Evolutionary conservation across 1,140 invertebrate species (phyloP).

Genomic region (Acyrthosiphon pisum): DNA sequence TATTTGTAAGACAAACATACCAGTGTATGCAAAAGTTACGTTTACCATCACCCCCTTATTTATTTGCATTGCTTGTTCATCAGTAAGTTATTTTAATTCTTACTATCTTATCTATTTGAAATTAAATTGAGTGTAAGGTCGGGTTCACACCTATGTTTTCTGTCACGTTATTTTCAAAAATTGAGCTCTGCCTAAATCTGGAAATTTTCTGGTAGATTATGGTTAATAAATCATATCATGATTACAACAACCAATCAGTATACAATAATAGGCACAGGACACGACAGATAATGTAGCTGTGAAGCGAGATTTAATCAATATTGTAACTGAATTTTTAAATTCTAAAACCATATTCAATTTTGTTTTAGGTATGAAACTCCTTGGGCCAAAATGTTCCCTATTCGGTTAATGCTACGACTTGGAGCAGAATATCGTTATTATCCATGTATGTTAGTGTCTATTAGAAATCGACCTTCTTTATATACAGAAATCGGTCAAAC

Average conservation of each 20-base stretch:
- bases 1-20: constrained; percentile 82
- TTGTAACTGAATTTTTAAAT: not conserved
- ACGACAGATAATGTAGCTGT: not conserved
- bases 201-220: not conserved
- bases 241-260: not conserved
- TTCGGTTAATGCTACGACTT: constrained; percentile 78
- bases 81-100: constrained; percentile 66
- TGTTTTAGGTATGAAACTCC: constrained; percentile 78
- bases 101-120: constrained; percentile 36
- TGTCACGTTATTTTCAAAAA: not conserved
- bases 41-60: constrained; percentile 77
- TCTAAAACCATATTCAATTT: not conserved
- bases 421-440: constrained; percentile 89
- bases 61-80: constrained; percentile 83
- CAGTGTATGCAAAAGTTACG: constrained; percentile 83
- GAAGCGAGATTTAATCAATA: not conserved
- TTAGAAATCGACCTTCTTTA: constrained; percentile 78
- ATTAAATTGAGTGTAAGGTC: not conserved
- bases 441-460: constrained; percentile 85
- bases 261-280: not conserved
- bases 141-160: not conserved
- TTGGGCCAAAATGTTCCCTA: constrained; percentile 85
- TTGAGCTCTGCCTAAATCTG: not conserved
- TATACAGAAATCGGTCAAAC: constrained; percentile 90
- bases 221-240: not conserved